Base-by-base conservation (phyloP, 2,113 vertebrate species). In the Stigmatopora argus region DNA sequence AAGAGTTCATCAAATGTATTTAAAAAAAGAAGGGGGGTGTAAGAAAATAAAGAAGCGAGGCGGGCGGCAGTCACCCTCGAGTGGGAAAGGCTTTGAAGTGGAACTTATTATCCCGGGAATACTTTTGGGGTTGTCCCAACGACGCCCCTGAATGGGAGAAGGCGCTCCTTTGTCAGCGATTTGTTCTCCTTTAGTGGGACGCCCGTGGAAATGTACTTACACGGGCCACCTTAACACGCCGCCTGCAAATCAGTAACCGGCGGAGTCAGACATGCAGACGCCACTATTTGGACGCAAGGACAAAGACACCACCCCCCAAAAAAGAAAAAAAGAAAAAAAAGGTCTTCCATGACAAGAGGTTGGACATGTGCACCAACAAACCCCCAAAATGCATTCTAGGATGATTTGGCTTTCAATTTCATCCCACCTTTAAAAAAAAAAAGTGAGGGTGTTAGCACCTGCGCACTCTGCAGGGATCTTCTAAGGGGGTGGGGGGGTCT, bases 131-230 rank as follows among this genome's bases (percentile, higher is more conserved):
- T 98, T 96, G 94, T 95, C 96, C 92, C 95, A 96, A 96, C 96
- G 92, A 98, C 96, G 93, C 93, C 65, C 90, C 90, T 98, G 92
- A 97, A 95, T 94, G 90, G 94, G 94, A 94, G 38, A 95, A 92
- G 92, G 90, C 92, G 81, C 91, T 88, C 93, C 93, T 98, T 98
- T 98, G 96, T 98, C 93, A 93, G 87, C 94, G 95, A 97, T 98
- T 97, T 97, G 96, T 96, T 98, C 96, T 96, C 96, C 96, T 97
- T 95, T 94, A 92, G 95, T 90, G 91, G 92, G 94, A 93, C 91
- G 95, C 92, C 94, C 90, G 92, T 90, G 93, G 93, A 94, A 96
- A 95, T 94, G 59, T 91, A 94, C 95, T 94, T 93, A 93, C 95
- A 96, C 85, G 93, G 92, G 89, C 93, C 93, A 94, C 92, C 95